Evolutionary conservation across 1,140 invertebrate genomes (phyloP).

Genomic region (Ctenoplectra terminalis): DNA sequence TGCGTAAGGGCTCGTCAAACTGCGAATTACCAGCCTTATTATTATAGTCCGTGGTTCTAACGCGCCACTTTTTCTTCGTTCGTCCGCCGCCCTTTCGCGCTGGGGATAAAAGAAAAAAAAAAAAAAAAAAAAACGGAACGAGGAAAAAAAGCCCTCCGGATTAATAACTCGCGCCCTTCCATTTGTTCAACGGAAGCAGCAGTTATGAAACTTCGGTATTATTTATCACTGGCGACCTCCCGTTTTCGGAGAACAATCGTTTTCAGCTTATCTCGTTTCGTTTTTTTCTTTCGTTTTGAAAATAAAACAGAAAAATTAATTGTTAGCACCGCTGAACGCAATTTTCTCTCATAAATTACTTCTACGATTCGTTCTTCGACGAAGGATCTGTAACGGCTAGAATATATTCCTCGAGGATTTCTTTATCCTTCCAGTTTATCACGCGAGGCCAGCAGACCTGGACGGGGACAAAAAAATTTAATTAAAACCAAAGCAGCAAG

Average conservation of each 20-base stretch:
- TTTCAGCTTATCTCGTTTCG: constrained; percentile 4
- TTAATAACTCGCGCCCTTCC: constrained; percentile 73
- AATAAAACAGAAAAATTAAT: constrained; percentile 18
- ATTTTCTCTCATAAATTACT: constrained; percentile 28
- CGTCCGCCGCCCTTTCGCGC: constrained; percentile 1
- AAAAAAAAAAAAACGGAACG: too few relatives aligned
- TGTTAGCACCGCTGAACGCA: background rate
- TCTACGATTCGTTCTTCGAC: background rate
- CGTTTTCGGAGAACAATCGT: constrained; percentile 21
- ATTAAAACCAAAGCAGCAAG: constrained; percentile 47
- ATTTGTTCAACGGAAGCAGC: constrained; percentile 46
- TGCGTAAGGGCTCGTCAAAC: constrained; percentile 79
- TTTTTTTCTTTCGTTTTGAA: background rate
- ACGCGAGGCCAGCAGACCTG: background rate
- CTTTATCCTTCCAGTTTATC: constrained; percentile 49
- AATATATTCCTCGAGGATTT: constrained; percentile 41
- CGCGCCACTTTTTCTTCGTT: constrained; percentile 69
- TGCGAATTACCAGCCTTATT: constrained; percentile 81
- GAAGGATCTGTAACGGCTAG: background rate
- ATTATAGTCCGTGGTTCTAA: constrained; percentile 77
- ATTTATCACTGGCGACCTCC: constrained; percentile 39
- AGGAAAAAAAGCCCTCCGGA: constrained; percentile 62
- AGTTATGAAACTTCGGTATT: constrained; percentile 33
- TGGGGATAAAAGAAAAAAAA: too few relatives aligned
- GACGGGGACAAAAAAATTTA: constrained; percentile 29